Base-by-base conservation (phyloP, 2,888 invertebrate species). In the Agrotis puta region DNA sequence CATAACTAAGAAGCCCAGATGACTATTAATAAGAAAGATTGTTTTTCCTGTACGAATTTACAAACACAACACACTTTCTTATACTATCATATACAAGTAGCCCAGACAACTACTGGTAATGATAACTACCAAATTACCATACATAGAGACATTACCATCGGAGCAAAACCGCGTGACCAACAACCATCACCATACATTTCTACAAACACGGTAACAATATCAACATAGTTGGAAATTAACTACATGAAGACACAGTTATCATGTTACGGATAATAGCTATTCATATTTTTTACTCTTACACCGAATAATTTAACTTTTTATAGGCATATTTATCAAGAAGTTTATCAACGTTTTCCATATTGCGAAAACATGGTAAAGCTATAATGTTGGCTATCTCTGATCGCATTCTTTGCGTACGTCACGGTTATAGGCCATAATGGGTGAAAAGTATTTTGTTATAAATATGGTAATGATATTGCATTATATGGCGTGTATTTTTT, bases 251-350 rank as follows among this genome's bases (percentile, higher is more conserved):
- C 72, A 81, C 72, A 81, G 73, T 72, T 79, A 80, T 64, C 48
- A 56, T 53, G 58, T 77, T 76, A 65, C 67, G 66, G 61, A 50
- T 71, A 80, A 70, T 67, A 75, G 76, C 39, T 75, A 70, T 67
- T 50, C 80, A 71, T 79, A 63, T 50, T 79, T 76, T 80, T 79
- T 77, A 63, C 72, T 81, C 59, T 63, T 68, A 81, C 65, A 50
- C 58, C 22, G 77, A 80, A 79, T 72, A 81, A 81, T 59, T 79
- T 68, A 64, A 48, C 53, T 81, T 81, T 81, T 79, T 79, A 77
- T 66, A 27, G 65, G 43, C 72, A 56, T 11, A 65, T 80, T 72
- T 77, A 80, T 77, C 81, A 80, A 18, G 65, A 72, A 76, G 62
- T 76, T 68, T 77, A 80, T 79, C 79, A 81, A 58, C 27, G 24